Percentiles rank a stretch among this genome's conserved stretches.
Evolutionary conservation across 2,888 invertebrate species (phyloP).

Genomic region (Lymantria monacha): DNA sequence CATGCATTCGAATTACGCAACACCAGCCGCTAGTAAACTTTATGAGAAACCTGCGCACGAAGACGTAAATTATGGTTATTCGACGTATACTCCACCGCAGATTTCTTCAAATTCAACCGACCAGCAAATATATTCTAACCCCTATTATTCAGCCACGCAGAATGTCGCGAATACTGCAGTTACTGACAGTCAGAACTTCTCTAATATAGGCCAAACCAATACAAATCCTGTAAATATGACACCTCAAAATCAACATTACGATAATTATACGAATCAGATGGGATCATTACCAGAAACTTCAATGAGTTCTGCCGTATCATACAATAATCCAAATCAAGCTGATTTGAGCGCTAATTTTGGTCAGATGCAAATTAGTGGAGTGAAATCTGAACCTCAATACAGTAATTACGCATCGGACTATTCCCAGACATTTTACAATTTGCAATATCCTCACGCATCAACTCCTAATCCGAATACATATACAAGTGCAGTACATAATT

Average conservation of each 20-base stretch:
- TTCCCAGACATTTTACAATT: conserved; percentile 63
- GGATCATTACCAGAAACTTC: conserved; percentile 44
- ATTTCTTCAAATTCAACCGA: conserved; percentile 51
- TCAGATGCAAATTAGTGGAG: conserved; percentile 60
- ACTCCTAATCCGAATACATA: conserved; percentile 59
- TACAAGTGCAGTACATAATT: conserved; percentile 53
- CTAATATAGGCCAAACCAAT: conserved; percentile 5
- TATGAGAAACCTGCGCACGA: conserved; percentile 47
- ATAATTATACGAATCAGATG: conserved; percentile 31
- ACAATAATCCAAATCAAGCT: conserved; percentile 35
- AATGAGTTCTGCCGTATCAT: conserved; percentile 31
- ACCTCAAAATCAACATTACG: conserved; percentile 21
- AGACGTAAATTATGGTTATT: conserved; percentile 56
- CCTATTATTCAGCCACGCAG: conserved; percentile 62
- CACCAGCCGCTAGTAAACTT: conserved; percentile 46
- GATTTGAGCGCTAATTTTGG: conserved; percentile 61
- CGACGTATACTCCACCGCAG: conserved; percentile 64
- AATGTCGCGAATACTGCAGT: conserved; percentile 41
- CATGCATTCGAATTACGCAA: conserved; percentile 52
- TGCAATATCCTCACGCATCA: conserved; percentile 59
- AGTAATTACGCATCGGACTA: conserved; percentile 50
- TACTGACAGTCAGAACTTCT: conserved; percentile 54
- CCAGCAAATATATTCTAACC: conserved; percentile 59
- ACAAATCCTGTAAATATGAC: conserved; percentile 19
- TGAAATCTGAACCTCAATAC: conserved; percentile 43